Percentiles rank a stretch among this genome's conserved stretches.
These are phyloP conservation scores for Pelochelys cantorii DNA, from an alignment of 2,797 vertebrate genomes.

Conservation along the genomic window DNA sequence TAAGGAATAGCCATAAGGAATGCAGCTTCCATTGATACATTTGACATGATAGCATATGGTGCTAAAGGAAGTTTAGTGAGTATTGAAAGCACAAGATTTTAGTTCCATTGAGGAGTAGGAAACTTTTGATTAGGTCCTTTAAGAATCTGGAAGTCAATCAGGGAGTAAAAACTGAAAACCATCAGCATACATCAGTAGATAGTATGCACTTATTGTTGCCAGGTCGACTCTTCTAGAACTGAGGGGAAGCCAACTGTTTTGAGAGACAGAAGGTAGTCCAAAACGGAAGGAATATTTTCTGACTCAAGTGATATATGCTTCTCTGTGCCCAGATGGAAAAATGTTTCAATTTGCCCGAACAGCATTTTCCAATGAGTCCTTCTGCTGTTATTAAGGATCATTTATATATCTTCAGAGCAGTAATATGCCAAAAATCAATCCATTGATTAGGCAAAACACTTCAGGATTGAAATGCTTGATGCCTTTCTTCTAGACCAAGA, in stretches of 20 bases:
- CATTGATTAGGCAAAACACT: too few relatives aligned
- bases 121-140: not conserved
- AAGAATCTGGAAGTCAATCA: not conserved
- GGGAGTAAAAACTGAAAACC: not conserved
- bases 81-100: not conserved
- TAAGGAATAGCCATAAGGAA: too few relatives aligned
- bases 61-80: not conserved
- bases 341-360: not conserved
- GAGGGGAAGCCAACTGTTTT: not conserved
- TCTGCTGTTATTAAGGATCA: not conserved
- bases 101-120: not conserved
- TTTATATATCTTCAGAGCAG: not conserved
- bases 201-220: not conserved
- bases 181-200: not conserved
- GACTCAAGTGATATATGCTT: not conserved
- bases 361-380: not conserved
- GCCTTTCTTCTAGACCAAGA: not conserved
- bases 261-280: not conserved
- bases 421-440: too few relatives aligned
- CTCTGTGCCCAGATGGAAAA: not conserved
- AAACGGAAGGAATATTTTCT: not conserved
- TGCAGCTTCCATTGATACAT: not conserved
- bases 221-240: not conserved
- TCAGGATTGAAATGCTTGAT: not conserved
- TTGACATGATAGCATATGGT: not conserved